Evolutionary conservation across 2,797 vertebrate species (phyloP).

Genomic region (Ataeniobius toweri): DNA sequence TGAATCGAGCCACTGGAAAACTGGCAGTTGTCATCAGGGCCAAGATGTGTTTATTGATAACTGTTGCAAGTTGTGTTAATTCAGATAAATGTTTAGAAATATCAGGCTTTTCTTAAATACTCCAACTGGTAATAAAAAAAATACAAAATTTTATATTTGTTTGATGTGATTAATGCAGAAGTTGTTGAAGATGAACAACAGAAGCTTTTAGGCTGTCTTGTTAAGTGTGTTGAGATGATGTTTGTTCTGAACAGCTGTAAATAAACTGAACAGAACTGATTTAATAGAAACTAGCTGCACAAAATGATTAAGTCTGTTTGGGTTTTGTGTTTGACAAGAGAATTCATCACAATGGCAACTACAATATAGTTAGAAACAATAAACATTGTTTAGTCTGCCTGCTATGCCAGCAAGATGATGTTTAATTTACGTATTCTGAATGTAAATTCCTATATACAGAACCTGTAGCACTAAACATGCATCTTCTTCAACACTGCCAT

Average conservation of each 20-base stretch:
- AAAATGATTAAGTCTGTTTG: background rate
- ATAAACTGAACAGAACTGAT: background rate
- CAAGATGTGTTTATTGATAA: too few relatives aligned
- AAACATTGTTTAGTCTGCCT: conserved; percentile 22
- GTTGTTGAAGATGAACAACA: background rate
- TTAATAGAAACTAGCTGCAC: background rate
- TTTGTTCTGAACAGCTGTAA: background rate
- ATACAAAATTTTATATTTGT: conserved; percentile 1
- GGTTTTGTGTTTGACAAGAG: conserved; percentile 3
- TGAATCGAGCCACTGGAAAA: too few relatives aligned
- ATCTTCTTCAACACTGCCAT: conserved; percentile 71
- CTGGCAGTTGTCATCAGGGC: too few relatives aligned
- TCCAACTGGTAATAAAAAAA: background rate
- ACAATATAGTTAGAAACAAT: conserved; percentile 17
- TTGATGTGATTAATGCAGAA: background rate
- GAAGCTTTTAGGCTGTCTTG: background rate
- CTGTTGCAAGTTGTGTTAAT: too few relatives aligned
- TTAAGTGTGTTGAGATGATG: background rate
- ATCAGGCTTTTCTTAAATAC: too few relatives aligned
- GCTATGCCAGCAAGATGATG: conserved; percentile 27
- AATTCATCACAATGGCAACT: conserved; percentile 40
- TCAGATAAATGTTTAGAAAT: too few relatives aligned
- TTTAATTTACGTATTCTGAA: conserved; percentile 49
- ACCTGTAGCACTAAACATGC: conserved; percentile 53
- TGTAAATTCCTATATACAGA: conserved; percentile 41